Base-by-base conservation (phyloP, 2,797 vertebrate species). In the Coracias cyanogaster region DNA sequence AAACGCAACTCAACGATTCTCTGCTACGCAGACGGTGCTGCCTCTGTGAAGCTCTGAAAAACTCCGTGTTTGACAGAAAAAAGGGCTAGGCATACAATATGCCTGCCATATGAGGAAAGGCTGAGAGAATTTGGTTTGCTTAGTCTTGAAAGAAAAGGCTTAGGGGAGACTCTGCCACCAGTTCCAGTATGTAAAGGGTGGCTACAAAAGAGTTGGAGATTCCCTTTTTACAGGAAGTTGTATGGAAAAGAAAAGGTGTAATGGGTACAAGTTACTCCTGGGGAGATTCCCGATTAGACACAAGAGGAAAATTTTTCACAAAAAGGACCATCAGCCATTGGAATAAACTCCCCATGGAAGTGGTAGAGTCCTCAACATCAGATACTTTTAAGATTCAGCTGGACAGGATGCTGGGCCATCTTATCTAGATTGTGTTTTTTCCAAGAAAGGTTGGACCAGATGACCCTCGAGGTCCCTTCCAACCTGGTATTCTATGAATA, bases 1-100 rank as follows among this genome's bases (percentile, higher is more conserved):
- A 6, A 39, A 20, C 0, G 10, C 5, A 0, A 52, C 29, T 45
- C 13, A 1, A 7, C 7, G 48, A 12, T 8, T 7, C 35, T 45
- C 66, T 46, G 37, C 49, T 45, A 12, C 9, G 20, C 1, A 33
- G 49, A 12, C 26, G 10, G 37, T 10, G 39, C 46, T 57, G 28
- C 48, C 58, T 35, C 73, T 9, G 33, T 7, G 33, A 20, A 25
- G 70, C 89, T 57, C 72, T 19, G 67, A 49, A 81, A 89, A 54
- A 12, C 15, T 18, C 64, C 69, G 15, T 1, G 0, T 64, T 13
- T 2, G 8, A 64, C 41, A 31, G n/a, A n/a, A 66, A 62, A 39
- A 43, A 49, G 13, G 5, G 16, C 8, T 1, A 18, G 39, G 48
- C 45, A 66, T 14, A 31, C 26, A 37, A 51, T 12, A 46, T 33